These are phyloP conservation scores for Ophion slaviceki DNA, from an alignment of 2,888 invertebrate species.

Conservation along the genomic window DNA sequence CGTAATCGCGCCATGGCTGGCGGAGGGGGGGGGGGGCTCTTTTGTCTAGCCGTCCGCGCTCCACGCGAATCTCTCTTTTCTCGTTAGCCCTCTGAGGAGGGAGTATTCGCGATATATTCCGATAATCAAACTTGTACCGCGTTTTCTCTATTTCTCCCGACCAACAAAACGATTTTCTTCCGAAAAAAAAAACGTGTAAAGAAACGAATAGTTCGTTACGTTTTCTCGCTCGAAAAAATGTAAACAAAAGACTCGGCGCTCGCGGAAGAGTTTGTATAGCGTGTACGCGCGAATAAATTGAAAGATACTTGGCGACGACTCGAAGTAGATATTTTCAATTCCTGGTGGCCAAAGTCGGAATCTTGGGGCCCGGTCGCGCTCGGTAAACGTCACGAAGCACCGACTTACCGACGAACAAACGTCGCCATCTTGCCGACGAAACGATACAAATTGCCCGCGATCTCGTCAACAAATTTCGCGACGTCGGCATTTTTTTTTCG, in stretches of 20 bases:
- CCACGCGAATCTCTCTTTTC: constrained; percentile 43
- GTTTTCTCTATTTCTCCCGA: background rate
- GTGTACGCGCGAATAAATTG: background rate
- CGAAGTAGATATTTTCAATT: background rate
- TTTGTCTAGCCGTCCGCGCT: constrained; percentile 51
- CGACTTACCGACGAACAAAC: background rate
- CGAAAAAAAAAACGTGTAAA: background rate
- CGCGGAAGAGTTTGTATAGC: background rate
- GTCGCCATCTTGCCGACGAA: background rate
- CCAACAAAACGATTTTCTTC: background rate
- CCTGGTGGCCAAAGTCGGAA: background rate
- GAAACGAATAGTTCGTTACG: background rate
- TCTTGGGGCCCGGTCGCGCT: background rate
- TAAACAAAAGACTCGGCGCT: background rate
- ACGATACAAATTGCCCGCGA: background rate
- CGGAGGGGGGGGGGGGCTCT: constrained; percentile 43
- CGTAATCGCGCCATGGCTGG: background rate
- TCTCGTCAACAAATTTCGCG: background rate
- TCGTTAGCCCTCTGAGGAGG: background rate
- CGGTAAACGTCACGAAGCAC: background rate
- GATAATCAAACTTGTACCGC: background rate
- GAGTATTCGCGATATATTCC: background rate
- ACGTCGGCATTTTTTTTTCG: no score
- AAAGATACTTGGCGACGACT: background rate
- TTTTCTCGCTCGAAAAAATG: background rate